Percentiles rank a stretch among this genome's conserved stretches.
These are phyloP conservation scores for Capromys pilorides DNA, from an alignment of 2,797 vertebrate genomes.

Conservation along the genomic window DNA sequence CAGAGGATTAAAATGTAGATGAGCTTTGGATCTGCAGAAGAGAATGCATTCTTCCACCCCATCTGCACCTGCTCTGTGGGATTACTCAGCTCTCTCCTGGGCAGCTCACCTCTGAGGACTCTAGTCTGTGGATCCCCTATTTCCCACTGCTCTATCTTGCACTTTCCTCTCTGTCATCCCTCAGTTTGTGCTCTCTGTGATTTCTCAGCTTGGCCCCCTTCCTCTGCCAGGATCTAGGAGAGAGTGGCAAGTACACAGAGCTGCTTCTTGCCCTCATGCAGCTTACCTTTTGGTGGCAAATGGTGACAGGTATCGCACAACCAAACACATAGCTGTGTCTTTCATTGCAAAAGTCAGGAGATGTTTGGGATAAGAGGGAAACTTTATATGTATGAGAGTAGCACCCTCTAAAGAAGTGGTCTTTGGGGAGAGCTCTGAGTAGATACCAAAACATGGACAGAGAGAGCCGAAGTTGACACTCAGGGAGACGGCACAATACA, in stretches of 20 bases:
- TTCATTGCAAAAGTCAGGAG: neutral
- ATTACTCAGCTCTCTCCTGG: neutral
- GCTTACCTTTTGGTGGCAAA: neutral
- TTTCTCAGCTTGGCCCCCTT: neutral
- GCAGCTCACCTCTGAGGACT: neutral
- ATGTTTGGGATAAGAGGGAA: neutral
- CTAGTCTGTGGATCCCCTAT: neutral
- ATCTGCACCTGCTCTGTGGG: accelerated
- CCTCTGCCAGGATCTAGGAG: neutral
- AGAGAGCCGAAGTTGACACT: too few species aligned
- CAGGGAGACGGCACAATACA: accelerated
- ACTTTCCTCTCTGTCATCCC: neutral
- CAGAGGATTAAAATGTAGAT: neutral
- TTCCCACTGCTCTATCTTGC: neutral
- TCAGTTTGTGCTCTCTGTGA: accelerated
- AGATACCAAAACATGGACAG: neutral
- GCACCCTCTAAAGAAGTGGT: neutral
- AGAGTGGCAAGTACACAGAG: neutral
- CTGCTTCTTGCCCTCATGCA: accelerated
- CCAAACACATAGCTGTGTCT: neutral
- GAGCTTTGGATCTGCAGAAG: neutral
- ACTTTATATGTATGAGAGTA: neutral
- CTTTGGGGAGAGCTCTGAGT: neutral
- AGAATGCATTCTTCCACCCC: neutral
- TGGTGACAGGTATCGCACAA: neutral